Evolutionary conservation across 2,888 invertebrate genomes (phyloP), one percentile per base, ranked within the genome.

Genomic region (Trichogramma evanescens): DNA sequence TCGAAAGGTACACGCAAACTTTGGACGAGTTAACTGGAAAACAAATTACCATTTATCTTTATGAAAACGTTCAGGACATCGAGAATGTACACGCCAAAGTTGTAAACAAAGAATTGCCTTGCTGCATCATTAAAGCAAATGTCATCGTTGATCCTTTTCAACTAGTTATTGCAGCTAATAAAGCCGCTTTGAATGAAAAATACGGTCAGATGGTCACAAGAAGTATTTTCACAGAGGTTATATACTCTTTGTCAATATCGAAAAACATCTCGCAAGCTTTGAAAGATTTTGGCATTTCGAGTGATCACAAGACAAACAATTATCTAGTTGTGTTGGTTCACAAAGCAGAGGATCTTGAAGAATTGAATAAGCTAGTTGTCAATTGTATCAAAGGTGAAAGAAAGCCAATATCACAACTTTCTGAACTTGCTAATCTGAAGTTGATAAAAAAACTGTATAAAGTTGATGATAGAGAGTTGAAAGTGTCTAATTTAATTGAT

Each of bases 241-340:
- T 89, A 13, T 89, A 82, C 71, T 86, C 86, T 73, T 77, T 89
- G 61, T 88, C 88, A 0, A 74, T 84, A 1, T 83, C 87, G 0
- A 87, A 84, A 70, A 88, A 87, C 68, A 89, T 89, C 65, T 81
- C 85, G 4, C 84, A 85, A 65, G 87, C 89, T 63, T 78, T 90
- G 54, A 79, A 74, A 54, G 85, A 80, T 62, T 89, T 89, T 76
- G 88, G 89, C 1, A 81, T 86, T 13, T 74, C 77, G 51, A 82
- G 82, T 57, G 72, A 73, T 2, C 26, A 26, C 26, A 26, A 26
- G 26, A 81, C 82, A 59, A 76, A 69, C 6, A 78, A 80, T 63
- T 71, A 84, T 54, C 65, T 85, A 42, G 74, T 84, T 26, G 79
- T 77, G 10, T 67, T 79, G 1, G 68, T 85, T 58, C 72, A 77